Base-by-base conservation (phyloP, 1,140 invertebrate genomes). In the honey bee (Apis mellifera) region DNA sequence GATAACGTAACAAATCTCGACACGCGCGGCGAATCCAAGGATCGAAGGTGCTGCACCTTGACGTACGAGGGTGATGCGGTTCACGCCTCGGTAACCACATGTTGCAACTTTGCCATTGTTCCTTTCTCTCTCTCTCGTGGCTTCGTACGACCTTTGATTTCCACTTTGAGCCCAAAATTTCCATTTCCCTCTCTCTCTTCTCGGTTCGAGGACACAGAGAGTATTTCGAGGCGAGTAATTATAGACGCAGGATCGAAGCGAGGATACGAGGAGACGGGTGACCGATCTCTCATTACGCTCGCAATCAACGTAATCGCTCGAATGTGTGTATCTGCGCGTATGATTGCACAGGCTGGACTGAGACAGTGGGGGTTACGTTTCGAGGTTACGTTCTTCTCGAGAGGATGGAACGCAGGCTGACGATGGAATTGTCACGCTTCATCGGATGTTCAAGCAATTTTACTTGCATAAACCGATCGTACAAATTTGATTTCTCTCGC, bases 21-120 rank as follows among this genome's bases (percentile, higher is more conserved):
- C 79, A 82, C 55, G 62, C 79, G 52, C 19, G 52, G 0, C 5
- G 72, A 9, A 75, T 75, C 26, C 1, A 60, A 76, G 69, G 64
- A 69, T 23, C 11, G 26, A 32, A 42, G 21, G 48, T n/a, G 8
- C 62, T n/a, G 8, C 62, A 55, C 74, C 65, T 50, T 15, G 65
- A 82, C 11, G 74, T 48, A 57, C 80, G 74, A 57, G 62, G 59
- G 74, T 55, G 32, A 32, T 7, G 5, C 54, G 73, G 19, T 69
- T 83, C 83, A 77, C 78, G 89, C 74, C 57, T 77, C 91, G 91
- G 86, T 90, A 88, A 88, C 90, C 91, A 91, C 90, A 92, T 92
- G 91, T 91, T 90, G 90, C 89, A 73, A 83, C 81, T 85, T 82
- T 83, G 26, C 26, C 32, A 42, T 42, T 42, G 32, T 42, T 42